phyloP scores from a whole-genome alignment of 2,113 vertebrate species.

The Zootoca vivipara region DNA sequence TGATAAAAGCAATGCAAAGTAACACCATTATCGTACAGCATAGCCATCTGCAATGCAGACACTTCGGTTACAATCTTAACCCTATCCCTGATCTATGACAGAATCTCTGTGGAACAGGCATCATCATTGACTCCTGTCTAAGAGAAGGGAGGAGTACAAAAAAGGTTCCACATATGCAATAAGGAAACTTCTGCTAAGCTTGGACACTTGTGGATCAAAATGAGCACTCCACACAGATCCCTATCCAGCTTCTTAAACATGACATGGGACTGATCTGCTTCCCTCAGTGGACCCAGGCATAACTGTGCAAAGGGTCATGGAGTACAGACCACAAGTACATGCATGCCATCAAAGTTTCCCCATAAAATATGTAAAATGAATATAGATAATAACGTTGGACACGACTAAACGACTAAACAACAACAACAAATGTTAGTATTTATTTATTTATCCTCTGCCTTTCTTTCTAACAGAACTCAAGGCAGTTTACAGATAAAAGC shows the following conservation, averaged over 20 bases:
- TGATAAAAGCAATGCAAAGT: no score
- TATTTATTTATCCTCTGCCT: no score
- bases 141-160: background rate
- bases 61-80: background rate
- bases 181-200: background rate
- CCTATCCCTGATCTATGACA: background rate
- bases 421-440: no score
- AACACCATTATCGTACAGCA: no score
- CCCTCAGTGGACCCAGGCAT: background rate
- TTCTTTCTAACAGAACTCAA: no score
- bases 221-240: background rate
- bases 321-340: background rate
- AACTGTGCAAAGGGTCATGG: background rate
- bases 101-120: background rate
- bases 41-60: no score
- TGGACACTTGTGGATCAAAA: background rate
- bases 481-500: no score
- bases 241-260: background rate
- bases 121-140: background rate
- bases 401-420: no score
- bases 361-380: background rate
- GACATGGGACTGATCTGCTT: background rate
- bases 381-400: background rate
- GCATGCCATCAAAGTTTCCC: background rate
- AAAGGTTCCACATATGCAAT: background rate